These are phyloP conservation scores for Psilanteris sp. DNA, from an alignment of 1,140 invertebrate genomes.

Conservation along the genomic window DNA sequence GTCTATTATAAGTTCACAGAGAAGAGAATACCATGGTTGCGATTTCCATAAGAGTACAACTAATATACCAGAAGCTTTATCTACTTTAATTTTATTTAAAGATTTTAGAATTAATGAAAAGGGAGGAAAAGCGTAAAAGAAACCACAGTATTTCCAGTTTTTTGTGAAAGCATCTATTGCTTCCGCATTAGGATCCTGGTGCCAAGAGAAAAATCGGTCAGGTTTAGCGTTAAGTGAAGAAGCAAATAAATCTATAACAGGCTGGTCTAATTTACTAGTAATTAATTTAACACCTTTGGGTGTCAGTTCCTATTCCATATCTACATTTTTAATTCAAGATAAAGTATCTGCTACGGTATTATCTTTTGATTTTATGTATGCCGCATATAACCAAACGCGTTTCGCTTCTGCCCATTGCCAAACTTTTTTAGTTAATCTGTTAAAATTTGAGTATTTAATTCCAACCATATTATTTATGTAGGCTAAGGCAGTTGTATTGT, in stretches of 20 bases:
- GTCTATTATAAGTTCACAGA: conserved; percentile 13
- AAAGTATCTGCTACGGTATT: too few species aligned
- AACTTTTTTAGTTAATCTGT: conserved; percentile 35
- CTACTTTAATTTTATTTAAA: conserved; percentile 44
- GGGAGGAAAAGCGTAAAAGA: conserved; percentile 60
- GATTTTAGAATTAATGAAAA: conserved; percentile 61
- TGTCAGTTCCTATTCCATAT: too few species aligned
- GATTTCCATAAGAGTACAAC: conserved; percentile 43
- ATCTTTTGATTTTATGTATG: conserved; percentile 55
- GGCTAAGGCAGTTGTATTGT: too few species aligned
- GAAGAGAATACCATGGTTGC: conserved; percentile 38
- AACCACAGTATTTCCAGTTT: conserved; percentile 26
- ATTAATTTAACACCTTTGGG: too few species aligned
- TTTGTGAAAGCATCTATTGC: conserved; percentile 60
- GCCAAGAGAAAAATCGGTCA: conserved; percentile 56
- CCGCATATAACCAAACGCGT: conserved; percentile 44
- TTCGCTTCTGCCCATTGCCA: conserved; percentile 63
- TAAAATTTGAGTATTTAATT: conserved; percentile 48
- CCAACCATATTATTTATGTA: too few species aligned
- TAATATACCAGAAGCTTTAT: conserved; percentile 41
- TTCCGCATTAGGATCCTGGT: conserved; percentile 45
- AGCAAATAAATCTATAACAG: too few species aligned
- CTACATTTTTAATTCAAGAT: too few species aligned
- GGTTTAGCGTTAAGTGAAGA: too few species aligned
- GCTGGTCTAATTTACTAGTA: too few species aligned